These are phyloP conservation scores for Tetropium fuscum DNA, from an alignment of 2,888 invertebrate genomes.

Conservation along the genomic window DNA sequence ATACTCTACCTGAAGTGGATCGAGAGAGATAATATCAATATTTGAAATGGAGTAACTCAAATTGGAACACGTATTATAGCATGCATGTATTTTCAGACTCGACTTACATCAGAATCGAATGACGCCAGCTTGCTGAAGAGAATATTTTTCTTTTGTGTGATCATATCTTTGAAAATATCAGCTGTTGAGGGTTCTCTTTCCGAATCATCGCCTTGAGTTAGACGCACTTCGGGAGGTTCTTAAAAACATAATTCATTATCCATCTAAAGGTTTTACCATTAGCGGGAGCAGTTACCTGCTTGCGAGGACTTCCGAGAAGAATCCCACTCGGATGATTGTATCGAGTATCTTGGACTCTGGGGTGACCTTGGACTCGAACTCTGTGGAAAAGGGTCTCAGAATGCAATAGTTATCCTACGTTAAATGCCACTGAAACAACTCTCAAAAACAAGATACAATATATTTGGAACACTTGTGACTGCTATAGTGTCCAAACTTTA, in stretches of 20 bases:
- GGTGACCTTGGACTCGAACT: constrained; percentile 76
- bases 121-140: constrained; percentile 89
- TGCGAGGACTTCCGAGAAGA: constrained; percentile 77
- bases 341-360: constrained; percentile 70
- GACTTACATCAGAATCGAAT: constrained; percentile 90
- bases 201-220: constrained; percentile 72
- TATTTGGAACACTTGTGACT: too few species aligned
- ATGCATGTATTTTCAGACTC: not conserved
- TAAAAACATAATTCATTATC: constrained; percentile 27
- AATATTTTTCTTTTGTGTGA: constrained; percentile 91
- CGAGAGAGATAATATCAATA: too few species aligned
- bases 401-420: too few species aligned
- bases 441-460: too few species aligned
- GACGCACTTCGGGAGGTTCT: constrained; percentile 73
- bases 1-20: too few species aligned
- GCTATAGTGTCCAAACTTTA: too few species aligned
- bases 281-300: constrained; percentile 64
- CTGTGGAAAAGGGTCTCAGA: too few species aligned
- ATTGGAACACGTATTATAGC: constrained; percentile 1
- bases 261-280: not conserved
- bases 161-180: constrained; percentile 94
- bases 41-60: constrained; percentile 12
- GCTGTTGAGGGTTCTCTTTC: constrained; percentile 82
- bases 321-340: constrained; percentile 69
- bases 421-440: too few species aligned